phyloP scores from a whole-genome alignment of 2,113 vertebrate species.

The Pagrus major region DNA sequence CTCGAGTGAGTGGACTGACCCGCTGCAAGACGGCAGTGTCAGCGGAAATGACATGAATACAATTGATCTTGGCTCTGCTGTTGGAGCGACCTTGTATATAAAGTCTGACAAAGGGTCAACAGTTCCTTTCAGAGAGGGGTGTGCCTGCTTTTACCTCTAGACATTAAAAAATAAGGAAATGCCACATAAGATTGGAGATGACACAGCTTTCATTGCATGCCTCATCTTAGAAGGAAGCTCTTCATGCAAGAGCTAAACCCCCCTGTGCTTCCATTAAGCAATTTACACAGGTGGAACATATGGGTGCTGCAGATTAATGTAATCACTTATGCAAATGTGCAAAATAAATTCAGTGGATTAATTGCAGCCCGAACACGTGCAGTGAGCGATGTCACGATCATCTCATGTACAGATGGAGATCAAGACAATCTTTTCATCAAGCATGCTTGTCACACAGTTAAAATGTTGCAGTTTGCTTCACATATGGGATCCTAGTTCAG shows the following conservation, averaged over 20 bases:
- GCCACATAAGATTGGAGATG: conserved; percentile 9
- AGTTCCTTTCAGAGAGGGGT: conserved; percentile 45
- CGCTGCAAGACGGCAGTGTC: conserved; percentile 57
- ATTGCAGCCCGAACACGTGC: conserved; percentile 61
- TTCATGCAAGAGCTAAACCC: neutral
- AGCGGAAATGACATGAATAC: conserved; percentile 69
- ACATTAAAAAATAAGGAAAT: conserved; percentile 2
- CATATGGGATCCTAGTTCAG: neutral
- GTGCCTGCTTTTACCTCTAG: conserved; percentile 28
- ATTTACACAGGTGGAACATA: conserved; percentile 77
- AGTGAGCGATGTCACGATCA: conserved; percentile 56
- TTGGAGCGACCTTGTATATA: conserved; percentile 54
- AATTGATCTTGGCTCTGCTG: conserved; percentile 52
- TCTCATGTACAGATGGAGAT: conserved; percentile 60
- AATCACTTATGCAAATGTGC: conserved; percentile 75
- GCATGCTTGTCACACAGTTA: conserved; percentile 2
- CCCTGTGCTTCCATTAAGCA: conserved; percentile 56
- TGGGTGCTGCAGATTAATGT: conserved; percentile 57
- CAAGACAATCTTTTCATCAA: conserved; percentile 34
- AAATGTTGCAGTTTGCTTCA: neutral
- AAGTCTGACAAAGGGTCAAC: conserved; percentile 69
- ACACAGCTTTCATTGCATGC: neutral
- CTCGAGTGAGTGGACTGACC: conserved; percentile 58
- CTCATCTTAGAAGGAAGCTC: conserved; percentile 5
- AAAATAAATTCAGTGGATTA: conserved; percentile 58